phyloP scores from a whole-genome alignment of 2,113 vertebrate genomes.

The Toxostoma redivivum region DNA sequence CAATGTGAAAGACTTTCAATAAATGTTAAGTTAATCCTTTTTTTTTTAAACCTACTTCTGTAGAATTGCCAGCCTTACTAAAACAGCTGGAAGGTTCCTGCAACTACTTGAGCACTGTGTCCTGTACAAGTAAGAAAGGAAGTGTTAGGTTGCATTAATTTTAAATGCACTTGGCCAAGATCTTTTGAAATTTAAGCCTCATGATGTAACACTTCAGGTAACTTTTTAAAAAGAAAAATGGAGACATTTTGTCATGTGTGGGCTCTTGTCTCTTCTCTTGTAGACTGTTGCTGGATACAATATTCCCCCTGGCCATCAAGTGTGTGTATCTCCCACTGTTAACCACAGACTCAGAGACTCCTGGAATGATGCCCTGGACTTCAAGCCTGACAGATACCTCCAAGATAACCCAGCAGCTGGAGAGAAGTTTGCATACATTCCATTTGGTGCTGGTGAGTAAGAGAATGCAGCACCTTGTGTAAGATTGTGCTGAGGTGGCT shows the following conservation, averaged over 20 bases:
- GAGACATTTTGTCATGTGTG: not conserved
- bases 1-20: not conserved
- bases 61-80: not conserved
- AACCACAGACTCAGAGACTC: slow-evolving; percentile 90
- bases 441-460: slow-evolving; percentile 91
- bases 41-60: not conserved
- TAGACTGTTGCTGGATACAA: slow-evolving; percentile 87
- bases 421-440: slow-evolving; percentile 93
- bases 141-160: not conserved
- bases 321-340: slow-evolving; percentile 95
- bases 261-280: not conserved
- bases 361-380: slow-evolving; percentile 83
- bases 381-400: slow-evolving; percentile 89
- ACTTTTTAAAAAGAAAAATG: not conserved
- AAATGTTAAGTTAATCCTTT: not conserved
- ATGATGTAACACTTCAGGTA: not conserved
- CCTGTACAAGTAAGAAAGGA: not conserved
- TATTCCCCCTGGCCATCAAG: slow-evolving; percentile 93
- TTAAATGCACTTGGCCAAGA: not conserved
- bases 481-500: not conserved
- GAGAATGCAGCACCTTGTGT: rapidly evolving
- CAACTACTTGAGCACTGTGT: not conserved
- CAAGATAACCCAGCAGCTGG: slow-evolving; percentile 83
- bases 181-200: not conserved
- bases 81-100: not conserved